Percentiles rank a stretch among this genome's conserved stretches.
Conservation (phyloP, 2,797 vertebrate species). For the Lagorchestes hirsutus region DNA sequence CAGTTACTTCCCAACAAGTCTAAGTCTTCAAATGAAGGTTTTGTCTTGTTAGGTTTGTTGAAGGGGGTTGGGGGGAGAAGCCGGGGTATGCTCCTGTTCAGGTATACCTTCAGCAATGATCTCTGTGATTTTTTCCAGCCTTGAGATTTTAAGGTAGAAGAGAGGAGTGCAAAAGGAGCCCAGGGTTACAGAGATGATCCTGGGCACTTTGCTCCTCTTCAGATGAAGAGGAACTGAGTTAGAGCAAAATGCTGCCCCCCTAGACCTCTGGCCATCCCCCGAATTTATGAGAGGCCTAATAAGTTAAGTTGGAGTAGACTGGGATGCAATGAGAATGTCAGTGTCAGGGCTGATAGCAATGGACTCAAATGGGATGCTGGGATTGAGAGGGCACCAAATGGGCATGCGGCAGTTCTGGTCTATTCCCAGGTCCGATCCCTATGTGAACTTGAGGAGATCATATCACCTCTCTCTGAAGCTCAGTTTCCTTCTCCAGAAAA, state of each 20-base stretch:
- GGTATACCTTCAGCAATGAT: too few species aligned
- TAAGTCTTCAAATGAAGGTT: too few species aligned
- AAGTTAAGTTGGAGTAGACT: not conserved
- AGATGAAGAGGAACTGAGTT: not conserved
- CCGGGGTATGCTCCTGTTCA: too few species aligned
- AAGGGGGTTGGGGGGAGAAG: too few species aligned
- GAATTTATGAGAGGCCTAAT: not conserved
- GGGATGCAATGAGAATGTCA: not conserved
- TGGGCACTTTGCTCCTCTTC: not conserved
- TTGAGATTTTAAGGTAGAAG: not conserved
- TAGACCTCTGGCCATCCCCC: not conserved
- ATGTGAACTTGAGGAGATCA: not conserved
- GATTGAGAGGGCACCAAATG: not conserved
- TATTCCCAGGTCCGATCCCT: not conserved
- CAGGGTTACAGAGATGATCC: not conserved
- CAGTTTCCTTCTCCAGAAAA: not conserved
- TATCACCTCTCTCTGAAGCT: not conserved
- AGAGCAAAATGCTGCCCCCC: not conserved
- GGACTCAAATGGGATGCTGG: not conserved
- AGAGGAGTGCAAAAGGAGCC: not conserved
- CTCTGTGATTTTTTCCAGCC: too few species aligned
- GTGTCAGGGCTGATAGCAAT: not conserved
- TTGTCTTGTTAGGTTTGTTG: too few species aligned
- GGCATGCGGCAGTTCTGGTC: too few species aligned
- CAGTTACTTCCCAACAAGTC: too few species aligned